phyloP scores from a whole-genome alignment of 2,797 vertebrate genomes.

The Pristis pectinata region DNA sequence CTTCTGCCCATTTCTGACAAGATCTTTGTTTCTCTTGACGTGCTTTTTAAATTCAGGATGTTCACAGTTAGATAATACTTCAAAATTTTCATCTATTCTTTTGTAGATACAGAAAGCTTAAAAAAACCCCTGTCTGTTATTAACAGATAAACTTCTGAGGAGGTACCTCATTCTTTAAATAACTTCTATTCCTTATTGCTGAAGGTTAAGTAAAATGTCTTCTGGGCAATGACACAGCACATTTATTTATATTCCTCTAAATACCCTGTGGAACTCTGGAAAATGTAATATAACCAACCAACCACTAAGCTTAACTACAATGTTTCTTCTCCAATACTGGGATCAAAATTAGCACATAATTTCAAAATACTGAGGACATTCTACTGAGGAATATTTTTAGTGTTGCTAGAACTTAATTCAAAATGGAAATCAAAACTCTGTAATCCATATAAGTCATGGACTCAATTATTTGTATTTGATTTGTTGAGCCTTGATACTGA shows the following conservation, averaged over 20 bases:
- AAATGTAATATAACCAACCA: not conserved
- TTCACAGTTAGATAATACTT: not conserved
- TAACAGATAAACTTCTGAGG: not conserved
- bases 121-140: not conserved
- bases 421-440: not conserved
- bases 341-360: not conserved
- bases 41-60: constrained; percentile 8
- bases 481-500: too few species aligned
- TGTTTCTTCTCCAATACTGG: not conserved
- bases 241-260: not conserved
- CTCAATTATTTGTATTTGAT: too few species aligned
- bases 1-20: not conserved
- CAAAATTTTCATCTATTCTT: not conserved
- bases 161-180: constrained; percentile 17
- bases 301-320: not conserved
- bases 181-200: not conserved
- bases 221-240: not conserved
- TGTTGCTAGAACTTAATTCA: not conserved
- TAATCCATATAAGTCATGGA: too few species aligned
- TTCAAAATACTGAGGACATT: not conserved
- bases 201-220: not conserved
- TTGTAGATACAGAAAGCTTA: not conserved
- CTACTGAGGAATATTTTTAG: not conserved
- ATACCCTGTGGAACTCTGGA: not conserved
- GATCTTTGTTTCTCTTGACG: not conserved